Evolutionary conservation across 92 coral and sea anemone genomes (phyloP).

Genomic region (Bergia sp.): DNA sequence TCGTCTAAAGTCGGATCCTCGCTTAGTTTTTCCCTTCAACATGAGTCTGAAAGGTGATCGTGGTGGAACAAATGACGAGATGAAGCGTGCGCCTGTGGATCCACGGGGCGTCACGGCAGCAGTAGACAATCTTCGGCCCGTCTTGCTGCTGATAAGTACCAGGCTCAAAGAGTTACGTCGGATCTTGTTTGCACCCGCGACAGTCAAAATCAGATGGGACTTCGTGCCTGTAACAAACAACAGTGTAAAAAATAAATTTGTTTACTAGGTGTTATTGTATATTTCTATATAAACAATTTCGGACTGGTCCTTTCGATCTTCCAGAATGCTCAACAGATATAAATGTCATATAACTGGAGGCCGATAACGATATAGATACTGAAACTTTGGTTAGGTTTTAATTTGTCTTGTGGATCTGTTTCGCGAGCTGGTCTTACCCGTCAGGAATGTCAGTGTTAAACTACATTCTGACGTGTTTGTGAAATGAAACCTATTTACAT

Average conservation of each 20-base stretch:
- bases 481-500: too few species aligned
- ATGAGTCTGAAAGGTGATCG: conserved; percentile 62
- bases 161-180: conserved; percentile 55
- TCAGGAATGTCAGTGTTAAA: too few species aligned
- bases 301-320: too few species aligned
- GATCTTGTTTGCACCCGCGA: conserved; percentile 70
- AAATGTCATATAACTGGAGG: too few species aligned
- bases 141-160: conserved; percentile 55
- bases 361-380: too few species aligned
- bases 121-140: conserved; percentile 38
- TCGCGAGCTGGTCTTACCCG: too few species aligned
- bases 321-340: too few species aligned
- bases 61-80: conserved; percentile 76
- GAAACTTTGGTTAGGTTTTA: too few species aligned
- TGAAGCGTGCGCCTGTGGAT: conserved; percentile 66
- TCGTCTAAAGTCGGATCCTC: conserved; percentile 69
- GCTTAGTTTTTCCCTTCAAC: conserved; percentile 75
- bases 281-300: too few species aligned
- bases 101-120: conserved; percentile 62
- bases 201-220: conserved; percentile 70
- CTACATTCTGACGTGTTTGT: too few species aligned
- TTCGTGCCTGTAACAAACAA: conserved; percentile 43
- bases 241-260: neutral
- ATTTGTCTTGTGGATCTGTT: too few species aligned
- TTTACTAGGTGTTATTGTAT: too few species aligned